These are phyloP conservation scores for Rhegmatorhina hoffmannsi DNA, from an alignment of 2,113 vertebrate species.

Conservation along the genomic window DNA sequence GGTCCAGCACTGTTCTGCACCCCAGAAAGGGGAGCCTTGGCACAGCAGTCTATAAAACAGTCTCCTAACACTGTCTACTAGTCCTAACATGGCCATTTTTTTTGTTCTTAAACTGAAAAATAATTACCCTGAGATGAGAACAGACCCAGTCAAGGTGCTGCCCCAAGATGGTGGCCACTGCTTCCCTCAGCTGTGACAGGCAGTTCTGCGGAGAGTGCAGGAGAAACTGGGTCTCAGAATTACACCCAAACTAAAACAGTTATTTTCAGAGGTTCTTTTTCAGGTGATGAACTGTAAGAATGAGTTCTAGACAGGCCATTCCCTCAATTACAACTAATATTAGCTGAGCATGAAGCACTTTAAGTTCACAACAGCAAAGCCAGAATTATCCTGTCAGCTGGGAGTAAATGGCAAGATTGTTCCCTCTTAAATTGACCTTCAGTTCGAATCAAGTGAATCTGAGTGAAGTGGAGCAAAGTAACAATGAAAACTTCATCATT, in stretches of 20 bases:
- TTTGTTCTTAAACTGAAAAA: background rate
- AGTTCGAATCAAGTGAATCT: background rate
- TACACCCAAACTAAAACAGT: background rate
- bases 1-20: background rate
- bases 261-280: background rate
- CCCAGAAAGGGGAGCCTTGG: background rate
- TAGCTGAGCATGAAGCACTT: background rate
- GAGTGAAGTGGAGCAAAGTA: background rate
- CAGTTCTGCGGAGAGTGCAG: background rate
- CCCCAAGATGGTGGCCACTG: background rate
- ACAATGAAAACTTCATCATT: background rate
- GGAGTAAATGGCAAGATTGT: background rate
- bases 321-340: background rate
- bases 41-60: accelerated
- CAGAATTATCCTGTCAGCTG: slow-evolving; percentile 23
- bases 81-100: accelerated
- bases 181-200: accelerated
- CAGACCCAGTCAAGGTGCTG: background rate
- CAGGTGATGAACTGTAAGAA: background rate
- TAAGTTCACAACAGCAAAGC: background rate
- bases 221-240: background rate
- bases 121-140: background rate
- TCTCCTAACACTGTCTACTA: background rate
- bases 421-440: background rate
- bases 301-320: background rate